A percentile compares a stretch with the other conserved stretches of the same genome.
These are phyloP conservation scores for Xanthorhoe designata DNA, from an alignment of 2,888 invertebrate species.

Conservation along the genomic window DNA sequence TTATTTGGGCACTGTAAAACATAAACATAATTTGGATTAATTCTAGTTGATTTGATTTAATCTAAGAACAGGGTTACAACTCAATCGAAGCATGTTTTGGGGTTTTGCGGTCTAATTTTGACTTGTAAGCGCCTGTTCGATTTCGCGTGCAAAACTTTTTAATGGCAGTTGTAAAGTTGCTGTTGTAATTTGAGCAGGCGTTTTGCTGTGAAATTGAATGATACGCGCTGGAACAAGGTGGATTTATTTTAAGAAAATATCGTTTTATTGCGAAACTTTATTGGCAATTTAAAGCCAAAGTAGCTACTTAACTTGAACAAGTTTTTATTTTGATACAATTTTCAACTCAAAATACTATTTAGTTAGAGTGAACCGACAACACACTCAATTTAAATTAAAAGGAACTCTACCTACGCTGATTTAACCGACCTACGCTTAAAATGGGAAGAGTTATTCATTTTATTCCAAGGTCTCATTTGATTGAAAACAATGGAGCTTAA, in stretches of 20 bases:
- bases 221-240: conserved; percentile 20
- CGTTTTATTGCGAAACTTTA: neutral
- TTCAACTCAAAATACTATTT: too few relatives aligned
- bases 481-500: conserved; percentile 15
- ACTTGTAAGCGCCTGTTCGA: conserved; percentile 9
- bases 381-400: neutral
- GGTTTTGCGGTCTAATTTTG: neutral
- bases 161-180: conserved; percentile 24
- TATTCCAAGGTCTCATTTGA: conserved; percentile 15
- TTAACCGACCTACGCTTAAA: neutral
- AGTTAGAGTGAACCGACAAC: too few relatives aligned
- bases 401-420: neutral
- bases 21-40: too few relatives aligned
- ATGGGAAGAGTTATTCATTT: conserved; percentile 4
- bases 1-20: neutral
- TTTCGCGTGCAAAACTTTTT: conserved; percentile 31
- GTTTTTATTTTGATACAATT: too few relatives aligned
- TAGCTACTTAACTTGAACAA: too few relatives aligned
- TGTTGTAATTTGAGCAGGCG: conserved; percentile 29
- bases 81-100: neutral
- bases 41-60: neutral
- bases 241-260: neutral
- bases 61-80: neutral
- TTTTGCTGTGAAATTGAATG: conserved; percentile 19
- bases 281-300: too few relatives aligned